These are phyloP conservation scores for Cosmorhoe ocellata DNA, from an alignment of 2,888 invertebrate species.

Conservation along the genomic window DNA sequence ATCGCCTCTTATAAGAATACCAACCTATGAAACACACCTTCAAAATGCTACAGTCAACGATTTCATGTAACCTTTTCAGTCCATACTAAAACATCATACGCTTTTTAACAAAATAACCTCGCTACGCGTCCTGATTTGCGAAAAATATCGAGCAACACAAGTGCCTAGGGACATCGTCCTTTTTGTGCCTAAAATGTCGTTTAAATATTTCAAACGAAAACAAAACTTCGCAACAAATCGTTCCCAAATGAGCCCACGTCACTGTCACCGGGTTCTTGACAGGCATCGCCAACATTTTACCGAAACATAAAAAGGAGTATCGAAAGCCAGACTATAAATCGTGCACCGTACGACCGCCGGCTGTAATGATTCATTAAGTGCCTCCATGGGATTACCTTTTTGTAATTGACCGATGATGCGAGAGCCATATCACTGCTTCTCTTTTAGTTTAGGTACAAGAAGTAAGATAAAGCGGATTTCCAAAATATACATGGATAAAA, in stretches of 20 bases:
- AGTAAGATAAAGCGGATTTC: slow-evolving; percentile 32
- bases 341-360: slow-evolving; percentile 59
- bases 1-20: no score
- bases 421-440: slow-evolving; percentile 74
- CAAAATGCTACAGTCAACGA: no score
- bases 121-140: not conserved
- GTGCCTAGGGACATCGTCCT: slow-evolving; percentile 12
- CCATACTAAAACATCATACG: slow-evolving; percentile 1
- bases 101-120: not conserved
- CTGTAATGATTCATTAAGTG: slow-evolving; percentile 82
- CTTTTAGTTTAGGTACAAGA: slow-evolving; percentile 53
- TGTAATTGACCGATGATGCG: slow-evolving; percentile 82
- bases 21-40: no score
- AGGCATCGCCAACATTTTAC: slow-evolving; percentile 36
- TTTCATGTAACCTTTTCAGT: no score
- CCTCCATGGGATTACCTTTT: slow-evolving; percentile 80
- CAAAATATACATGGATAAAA: not conserved
- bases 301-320: slow-evolving; percentile 42
- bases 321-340: slow-evolving; percentile 63
- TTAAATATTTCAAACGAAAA: slow-evolving; percentile 30
- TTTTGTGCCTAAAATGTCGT: slow-evolving; percentile 29
- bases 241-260: slow-evolving; percentile 31
- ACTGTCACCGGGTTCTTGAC: slow-evolving; percentile 33
- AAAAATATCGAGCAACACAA: slow-evolving; percentile 20
- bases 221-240: slow-evolving; percentile 34